These are phyloP conservation scores for Drosophila leonis DNA, from an alignment of 2,888 invertebrate genomes.

Conservation along the genomic window DNA sequence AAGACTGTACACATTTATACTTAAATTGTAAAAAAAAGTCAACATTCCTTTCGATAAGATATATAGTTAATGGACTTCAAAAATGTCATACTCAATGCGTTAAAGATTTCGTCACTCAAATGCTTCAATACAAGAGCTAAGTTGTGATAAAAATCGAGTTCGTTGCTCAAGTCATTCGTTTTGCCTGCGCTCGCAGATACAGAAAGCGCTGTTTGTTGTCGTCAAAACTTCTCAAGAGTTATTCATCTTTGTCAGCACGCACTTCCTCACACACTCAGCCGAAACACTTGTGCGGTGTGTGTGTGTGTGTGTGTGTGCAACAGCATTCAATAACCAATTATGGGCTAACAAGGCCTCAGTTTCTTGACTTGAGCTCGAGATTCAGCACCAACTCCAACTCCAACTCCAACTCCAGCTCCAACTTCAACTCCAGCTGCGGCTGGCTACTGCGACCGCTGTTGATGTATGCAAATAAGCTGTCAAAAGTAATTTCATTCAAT, in stretches of 20 bases:
- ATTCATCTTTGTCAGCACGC: conserved; percentile 72
- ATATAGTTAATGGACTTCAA: background rate
- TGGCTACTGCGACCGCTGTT: conserved; percentile 56
- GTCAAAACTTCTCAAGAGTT: conserved; percentile 46
- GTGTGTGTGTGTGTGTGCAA: conserved; percentile 12
- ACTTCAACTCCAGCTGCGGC: conserved; percentile 27
- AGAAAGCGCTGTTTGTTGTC: conserved; percentile 30
- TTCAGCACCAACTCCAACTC: conserved; percentile 27
- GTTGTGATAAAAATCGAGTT: conserved; percentile 47
- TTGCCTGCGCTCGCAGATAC: conserved; percentile 14
- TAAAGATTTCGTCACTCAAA: conserved; percentile 24
- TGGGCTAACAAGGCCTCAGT: conserved; percentile 72
- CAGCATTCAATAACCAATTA: conserved; percentile 78
- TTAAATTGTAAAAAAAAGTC: background rate
- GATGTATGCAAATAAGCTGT: conserved; percentile 81
- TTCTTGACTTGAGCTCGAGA: conserved; percentile 27
- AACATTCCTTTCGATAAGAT: conserved; percentile 4
- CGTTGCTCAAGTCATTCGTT: conserved; percentile 55
- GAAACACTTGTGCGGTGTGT: conserved; percentile 8
- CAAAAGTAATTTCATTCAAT: conserved; percentile 82
- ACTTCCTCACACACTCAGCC: conserved; percentile 62
- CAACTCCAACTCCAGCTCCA: conserved; percentile 14
- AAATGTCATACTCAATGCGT: conserved; percentile 22
- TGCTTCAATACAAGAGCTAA: background rate
- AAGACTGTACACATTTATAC: background rate